A percentile compares a stretch with the other conserved stretches of the same genome.
These are phyloP conservation scores for Blastomussa wellsi DNA, from an alignment of 92 coral and sea anemone species.

Conservation along the genomic window DNA sequence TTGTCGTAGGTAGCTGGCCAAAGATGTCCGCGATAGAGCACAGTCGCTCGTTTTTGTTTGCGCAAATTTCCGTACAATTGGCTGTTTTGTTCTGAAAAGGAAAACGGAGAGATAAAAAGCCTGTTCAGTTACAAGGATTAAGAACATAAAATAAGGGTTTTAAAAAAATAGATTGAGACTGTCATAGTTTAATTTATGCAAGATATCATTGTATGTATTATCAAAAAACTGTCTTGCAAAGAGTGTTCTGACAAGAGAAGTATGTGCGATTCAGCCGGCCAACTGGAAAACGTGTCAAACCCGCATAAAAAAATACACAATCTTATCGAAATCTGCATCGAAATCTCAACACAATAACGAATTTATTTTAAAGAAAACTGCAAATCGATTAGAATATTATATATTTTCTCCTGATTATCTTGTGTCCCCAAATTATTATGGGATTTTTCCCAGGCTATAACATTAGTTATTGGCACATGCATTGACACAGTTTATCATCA, in stretches of 20 bases:
- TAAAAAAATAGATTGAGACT: background rate
- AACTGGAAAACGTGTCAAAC: background rate
- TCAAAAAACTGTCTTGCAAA: background rate
- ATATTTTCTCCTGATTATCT: no score
- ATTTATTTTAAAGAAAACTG: background rate
- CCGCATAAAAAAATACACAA: background rate
- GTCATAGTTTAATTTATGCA: background rate
- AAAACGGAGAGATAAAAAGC: background rate
- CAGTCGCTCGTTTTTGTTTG: slow-evolving; percentile 54
- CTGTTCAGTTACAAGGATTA: background rate
- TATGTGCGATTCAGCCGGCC: background rate
- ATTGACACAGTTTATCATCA: no score
- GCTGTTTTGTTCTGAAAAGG: slow-evolving; percentile 2
- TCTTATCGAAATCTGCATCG: background rate
- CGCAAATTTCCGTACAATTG: background rate
- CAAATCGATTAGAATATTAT: background rate
- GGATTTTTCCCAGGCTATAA: no score
- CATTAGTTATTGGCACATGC: no score
- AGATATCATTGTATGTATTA: background rate
- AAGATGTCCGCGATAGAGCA: slow-evolving; percentile 43
- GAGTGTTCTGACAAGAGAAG: background rate
- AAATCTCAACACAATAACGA: background rate
- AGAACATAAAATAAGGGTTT: background rate
- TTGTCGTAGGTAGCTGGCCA: slow-evolving; percentile 73
- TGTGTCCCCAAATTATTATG: no score